phyloP scores from a whole-genome alignment of 1,140 invertebrate species.

The Drosophila fuyamai region DNA sequence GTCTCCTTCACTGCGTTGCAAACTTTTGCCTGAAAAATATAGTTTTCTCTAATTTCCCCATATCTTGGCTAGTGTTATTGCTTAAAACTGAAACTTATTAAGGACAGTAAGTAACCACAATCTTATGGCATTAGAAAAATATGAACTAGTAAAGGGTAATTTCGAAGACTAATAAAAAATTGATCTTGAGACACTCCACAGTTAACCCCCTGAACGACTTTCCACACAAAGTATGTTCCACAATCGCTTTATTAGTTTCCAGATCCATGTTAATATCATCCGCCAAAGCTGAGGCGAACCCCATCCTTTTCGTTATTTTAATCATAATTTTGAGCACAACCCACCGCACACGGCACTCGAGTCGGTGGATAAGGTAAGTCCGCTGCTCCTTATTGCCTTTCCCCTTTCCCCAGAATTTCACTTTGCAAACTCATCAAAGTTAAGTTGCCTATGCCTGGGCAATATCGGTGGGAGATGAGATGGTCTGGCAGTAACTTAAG shows the following conservation, averaged over 20 bases:
- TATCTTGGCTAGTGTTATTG: too few relatives aligned
- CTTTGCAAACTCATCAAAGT: constrained; percentile 80
- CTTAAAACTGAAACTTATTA: too few relatives aligned
- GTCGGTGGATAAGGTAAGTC: constrained; percentile 32
- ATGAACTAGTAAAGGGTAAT: too few relatives aligned
- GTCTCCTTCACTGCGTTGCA: too few relatives aligned
- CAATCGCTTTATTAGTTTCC: constrained; percentile 17
- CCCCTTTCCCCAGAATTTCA: constrained; percentile 26
- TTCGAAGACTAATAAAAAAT: too few relatives aligned
- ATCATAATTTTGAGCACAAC: constrained; percentile 69
- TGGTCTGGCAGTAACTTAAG: constrained; percentile 31
- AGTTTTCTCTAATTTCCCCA: too few relatives aligned
- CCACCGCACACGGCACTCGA: constrained; percentile 24
- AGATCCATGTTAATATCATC: constrained; percentile 4
- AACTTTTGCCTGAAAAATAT: too few relatives aligned
- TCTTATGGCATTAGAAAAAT: too few relatives aligned
- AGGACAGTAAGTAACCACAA: too few relatives aligned
- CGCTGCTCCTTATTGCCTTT: constrained; percentile 6
- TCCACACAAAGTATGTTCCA: background rate
- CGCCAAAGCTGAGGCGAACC: constrained; percentile 2
- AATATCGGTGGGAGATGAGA: constrained; percentile 26
- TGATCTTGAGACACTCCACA: too few relatives aligned
- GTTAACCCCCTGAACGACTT: background rate
- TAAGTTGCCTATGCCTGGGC: constrained; percentile 61
- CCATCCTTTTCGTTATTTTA: constrained; percentile 73